Conservation (phyloP, 1,140 invertebrate species). For the Drosophila lacteicornis region DNA sequence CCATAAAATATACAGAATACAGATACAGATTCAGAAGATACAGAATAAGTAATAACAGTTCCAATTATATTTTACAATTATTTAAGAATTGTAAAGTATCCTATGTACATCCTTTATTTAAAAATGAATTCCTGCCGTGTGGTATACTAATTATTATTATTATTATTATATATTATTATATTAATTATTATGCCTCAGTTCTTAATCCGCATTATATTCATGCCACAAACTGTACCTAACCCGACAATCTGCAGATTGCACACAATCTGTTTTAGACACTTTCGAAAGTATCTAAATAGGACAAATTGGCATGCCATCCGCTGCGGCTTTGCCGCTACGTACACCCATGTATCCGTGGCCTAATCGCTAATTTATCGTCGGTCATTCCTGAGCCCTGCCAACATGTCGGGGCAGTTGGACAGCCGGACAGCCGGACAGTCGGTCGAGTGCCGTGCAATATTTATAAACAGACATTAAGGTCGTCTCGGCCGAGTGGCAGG, state of each 20-base stretch:
- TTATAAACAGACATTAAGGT: constrained; percentile 69
- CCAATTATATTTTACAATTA: too few species aligned
- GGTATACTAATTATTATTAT: too few species aligned
- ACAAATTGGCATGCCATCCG: constrained; percentile 12
- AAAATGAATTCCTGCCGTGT: too few species aligned
- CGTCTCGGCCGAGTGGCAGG: constrained; percentile 54
- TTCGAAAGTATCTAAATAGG: constrained; percentile 6
- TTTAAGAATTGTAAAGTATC: too few species aligned
- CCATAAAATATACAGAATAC: too few species aligned
- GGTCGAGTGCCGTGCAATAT: constrained; percentile 45
- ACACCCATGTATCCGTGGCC: constrained; percentile 29
- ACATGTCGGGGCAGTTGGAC: constrained; percentile 42
- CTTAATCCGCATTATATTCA: background rate
- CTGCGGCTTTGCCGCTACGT: background rate
- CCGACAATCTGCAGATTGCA: constrained; percentile 7
- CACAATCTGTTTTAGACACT: background rate
- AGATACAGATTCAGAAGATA: too few species aligned
- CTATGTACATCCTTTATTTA: too few species aligned
- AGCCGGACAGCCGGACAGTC: constrained; percentile 24
- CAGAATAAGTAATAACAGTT: too few species aligned
- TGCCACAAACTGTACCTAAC: background rate
- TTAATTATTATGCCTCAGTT: too few species aligned
- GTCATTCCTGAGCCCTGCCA: constrained; percentile 45
- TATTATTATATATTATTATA: too few species aligned
- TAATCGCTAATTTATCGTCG: constrained; percentile 61